These are phyloP conservation scores for Brachionus asplanchnoidis DNA, from an alignment of 1,140 invertebrate genomes.

Conservation along the genomic window DNA sequence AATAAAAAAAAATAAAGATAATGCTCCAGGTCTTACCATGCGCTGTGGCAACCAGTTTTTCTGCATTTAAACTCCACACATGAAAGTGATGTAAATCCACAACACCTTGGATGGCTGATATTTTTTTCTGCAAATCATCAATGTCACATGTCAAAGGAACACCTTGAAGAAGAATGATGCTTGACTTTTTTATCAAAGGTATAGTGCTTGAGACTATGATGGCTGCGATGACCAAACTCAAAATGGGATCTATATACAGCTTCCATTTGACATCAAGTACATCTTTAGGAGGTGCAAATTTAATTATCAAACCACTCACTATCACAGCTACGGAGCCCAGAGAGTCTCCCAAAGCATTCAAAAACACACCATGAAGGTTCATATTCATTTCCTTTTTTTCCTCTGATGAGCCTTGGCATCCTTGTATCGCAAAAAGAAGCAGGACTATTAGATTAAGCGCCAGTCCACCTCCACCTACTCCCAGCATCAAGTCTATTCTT, in stretches of 20 bases:
- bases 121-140: constrained; percentile 55
- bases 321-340: constrained; percentile 86
- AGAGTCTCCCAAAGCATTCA: constrained; percentile 88
- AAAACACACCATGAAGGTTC: constrained; percentile 94
- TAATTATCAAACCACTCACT: constrained; percentile 70
- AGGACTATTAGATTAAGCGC: neutral
- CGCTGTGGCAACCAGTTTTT: neutral
- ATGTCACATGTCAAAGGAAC: constrained; percentile 61
- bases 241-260: constrained; percentile 84
- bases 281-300: constrained; percentile 56
- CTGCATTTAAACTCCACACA: constrained; percentile 60
- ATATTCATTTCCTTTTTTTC: constrained; percentile 52
- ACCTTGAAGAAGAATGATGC: constrained; percentile 61
- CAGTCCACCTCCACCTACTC: neutral
- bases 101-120: constrained; percentile 59
- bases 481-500: constrained; percentile 42
- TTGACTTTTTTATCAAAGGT: constrained; percentile 61
- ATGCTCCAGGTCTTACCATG: neutral
- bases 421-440: neutral
- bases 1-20: neutral
- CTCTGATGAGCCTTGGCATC: neutral
- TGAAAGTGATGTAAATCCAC: constrained; percentile 63
- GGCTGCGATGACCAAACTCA: constrained; percentile 63
- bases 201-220: constrained; percentile 60
- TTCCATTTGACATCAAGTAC: constrained; percentile 66